Conservation (phyloP, 23 tunicate genomes). For the Halocynthia aurantium region DNA sequence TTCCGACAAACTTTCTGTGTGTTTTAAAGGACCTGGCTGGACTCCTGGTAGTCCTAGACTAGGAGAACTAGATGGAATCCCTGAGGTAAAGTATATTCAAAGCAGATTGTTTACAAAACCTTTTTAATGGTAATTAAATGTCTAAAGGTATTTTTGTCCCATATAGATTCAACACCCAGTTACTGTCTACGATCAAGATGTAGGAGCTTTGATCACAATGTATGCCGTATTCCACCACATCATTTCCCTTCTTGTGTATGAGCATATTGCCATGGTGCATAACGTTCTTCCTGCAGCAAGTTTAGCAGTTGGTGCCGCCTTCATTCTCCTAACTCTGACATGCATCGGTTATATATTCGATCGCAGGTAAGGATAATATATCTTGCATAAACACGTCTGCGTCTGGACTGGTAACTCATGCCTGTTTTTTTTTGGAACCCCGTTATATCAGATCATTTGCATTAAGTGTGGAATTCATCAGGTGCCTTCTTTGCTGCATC, state of each 20-base stretch:
- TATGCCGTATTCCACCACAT: slow-evolving; percentile 57
- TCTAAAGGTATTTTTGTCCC: not conserved
- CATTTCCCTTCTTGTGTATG: slow-evolving; percentile 32
- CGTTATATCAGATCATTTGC: slow-evolving; percentile 19
- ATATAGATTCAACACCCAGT: slow-evolving; percentile 55
- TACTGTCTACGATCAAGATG: slow-evolving; percentile 26
- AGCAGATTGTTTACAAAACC: not conserved
- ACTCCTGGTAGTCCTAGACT: slow-evolving; percentile 67
- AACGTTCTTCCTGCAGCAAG: slow-evolving; percentile 13
- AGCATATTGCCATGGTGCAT: slow-evolving; percentile 25
- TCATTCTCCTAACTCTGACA: slow-evolving; percentile 27
- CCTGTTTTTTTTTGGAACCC: not conserved
- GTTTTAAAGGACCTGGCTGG: slow-evolving; percentile 92
- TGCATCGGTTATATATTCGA: slow-evolving; percentile 66
- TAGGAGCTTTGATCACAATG: slow-evolving; percentile 28
- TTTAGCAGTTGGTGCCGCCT: slow-evolving; percentile 30
- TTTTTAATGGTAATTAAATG: not conserved
- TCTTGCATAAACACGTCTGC: not conserved
- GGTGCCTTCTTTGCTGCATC: slow-evolving; percentile 2
- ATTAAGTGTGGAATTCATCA: not conserved
- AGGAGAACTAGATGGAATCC: slow-evolving; percentile 56
- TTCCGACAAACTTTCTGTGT: slow-evolving; percentile 52
- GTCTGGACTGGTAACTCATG: not conserved
- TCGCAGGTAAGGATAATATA: slow-evolving; percentile 42
- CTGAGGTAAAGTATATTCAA: slow-evolving; percentile 27